Evolutionary conservation across 2,797 vertebrate genomes (phyloP).

Genomic region (Tachyglossus aculeatus): DNA sequence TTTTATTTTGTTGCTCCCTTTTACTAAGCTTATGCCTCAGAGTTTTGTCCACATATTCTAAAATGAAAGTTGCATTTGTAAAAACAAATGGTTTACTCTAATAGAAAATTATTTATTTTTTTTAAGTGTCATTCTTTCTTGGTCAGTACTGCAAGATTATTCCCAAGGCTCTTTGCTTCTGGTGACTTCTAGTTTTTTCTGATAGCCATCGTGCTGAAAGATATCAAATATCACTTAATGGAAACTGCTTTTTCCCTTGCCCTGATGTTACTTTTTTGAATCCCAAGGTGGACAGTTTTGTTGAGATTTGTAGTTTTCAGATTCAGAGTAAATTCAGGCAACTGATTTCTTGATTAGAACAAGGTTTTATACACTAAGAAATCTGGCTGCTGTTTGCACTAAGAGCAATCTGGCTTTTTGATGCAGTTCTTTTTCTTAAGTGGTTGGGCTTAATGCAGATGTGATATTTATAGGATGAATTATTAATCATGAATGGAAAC

Average conservation of each 20-base stretch:
- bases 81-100: background rate
- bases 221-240: conserved; percentile 19
- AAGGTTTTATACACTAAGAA: background rate
- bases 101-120: background rate
- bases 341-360: background rate
- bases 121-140: fast-evolving
- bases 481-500: too few species aligned
- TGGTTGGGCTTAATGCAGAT: background rate
- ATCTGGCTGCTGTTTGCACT: background rate
- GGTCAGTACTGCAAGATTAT: too few species aligned
- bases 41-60: background rate
- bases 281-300: background rate
- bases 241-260: background rate
- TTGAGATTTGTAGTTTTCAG: background rate
- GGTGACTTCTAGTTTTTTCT: background rate
- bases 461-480: too few species aligned
- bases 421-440: background rate
- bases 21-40: background rate
- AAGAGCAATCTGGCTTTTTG: background rate
- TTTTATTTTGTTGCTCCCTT: background rate
- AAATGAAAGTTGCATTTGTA: fast-evolving
- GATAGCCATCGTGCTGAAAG: background rate
- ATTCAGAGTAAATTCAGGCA: background rate
- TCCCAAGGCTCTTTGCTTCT: background rate
- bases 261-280: background rate